Evolutionary conservation across 2,113 vertebrate species (phyloP).

Genomic region (Cebus imitator): DNA sequence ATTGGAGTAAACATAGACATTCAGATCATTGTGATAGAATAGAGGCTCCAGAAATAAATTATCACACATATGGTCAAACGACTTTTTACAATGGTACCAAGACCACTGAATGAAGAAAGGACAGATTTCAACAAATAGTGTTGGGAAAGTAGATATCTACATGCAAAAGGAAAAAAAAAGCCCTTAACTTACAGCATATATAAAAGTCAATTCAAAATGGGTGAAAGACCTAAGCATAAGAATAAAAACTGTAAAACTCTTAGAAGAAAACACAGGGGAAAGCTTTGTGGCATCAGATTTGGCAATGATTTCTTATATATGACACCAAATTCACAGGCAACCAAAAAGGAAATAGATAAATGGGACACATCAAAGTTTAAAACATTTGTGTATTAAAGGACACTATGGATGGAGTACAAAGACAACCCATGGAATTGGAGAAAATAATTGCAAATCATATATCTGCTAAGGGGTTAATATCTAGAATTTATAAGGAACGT

Average conservation of each 20-base stretch:
- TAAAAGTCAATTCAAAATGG: background rate
- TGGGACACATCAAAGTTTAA: background rate
- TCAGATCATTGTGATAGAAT: background rate
- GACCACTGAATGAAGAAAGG: background rate
- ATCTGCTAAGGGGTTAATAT: background rate
- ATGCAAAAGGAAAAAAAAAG: background rate
- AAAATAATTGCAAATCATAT: background rate
- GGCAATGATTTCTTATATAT: background rate
- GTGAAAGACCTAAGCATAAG: background rate
- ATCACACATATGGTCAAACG: background rate
- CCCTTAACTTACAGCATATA: background rate
- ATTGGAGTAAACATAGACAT: background rate
- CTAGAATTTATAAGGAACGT: background rate
- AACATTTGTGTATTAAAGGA: background rate
- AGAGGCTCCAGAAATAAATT: background rate
- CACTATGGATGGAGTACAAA: background rate
- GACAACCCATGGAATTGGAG: background rate
- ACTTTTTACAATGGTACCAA: background rate
- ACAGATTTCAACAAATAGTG: background rate
- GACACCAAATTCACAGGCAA: background rate
- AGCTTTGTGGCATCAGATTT: background rate
- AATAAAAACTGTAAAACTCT: background rate
- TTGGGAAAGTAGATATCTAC: background rate
- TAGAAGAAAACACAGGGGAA: background rate
- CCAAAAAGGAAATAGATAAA: background rate